phyloP scores from a whole-genome alignment of 2,113 vertebrate genomes.

The Stictonetta naevosa region DNA sequence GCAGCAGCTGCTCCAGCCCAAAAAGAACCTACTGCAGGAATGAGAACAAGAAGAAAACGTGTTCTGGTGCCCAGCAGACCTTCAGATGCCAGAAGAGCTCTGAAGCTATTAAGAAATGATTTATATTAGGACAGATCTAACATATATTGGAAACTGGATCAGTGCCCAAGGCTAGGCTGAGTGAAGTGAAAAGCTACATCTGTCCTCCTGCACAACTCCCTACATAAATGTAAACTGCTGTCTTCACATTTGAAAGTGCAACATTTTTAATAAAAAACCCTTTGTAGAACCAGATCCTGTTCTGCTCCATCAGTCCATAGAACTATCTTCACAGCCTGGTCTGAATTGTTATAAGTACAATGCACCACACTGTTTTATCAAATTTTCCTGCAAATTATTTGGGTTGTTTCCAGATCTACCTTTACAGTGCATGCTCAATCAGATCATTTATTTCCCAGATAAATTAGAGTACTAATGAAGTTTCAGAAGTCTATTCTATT shows the following conservation, averaged over 20 bases:
- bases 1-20: background rate
- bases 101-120: background rate
- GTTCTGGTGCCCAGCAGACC: background rate
- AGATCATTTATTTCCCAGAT: background rate
- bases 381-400: background rate
- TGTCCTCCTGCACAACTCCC: background rate
- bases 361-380: background rate
- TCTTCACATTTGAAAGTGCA: background rate
- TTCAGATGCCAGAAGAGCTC: background rate
- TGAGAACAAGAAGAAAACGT: accelerated
- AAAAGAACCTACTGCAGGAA: background rate
- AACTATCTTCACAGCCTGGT: background rate
- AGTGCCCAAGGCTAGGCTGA: background rate
- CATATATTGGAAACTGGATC: background rate
- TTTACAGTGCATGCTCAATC: background rate
- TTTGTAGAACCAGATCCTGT: background rate
- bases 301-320: background rate
- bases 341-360: background rate
- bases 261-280: background rate
- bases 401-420: background rate
- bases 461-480: constrained; percentile 27
- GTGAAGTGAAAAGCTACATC: background rate
- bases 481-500: background rate
- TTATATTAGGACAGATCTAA: background rate
- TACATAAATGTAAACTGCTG: background rate